Conservation (phyloP, 2,888 invertebrate genomes). For the Sceliomorpha sp. region DNA sequence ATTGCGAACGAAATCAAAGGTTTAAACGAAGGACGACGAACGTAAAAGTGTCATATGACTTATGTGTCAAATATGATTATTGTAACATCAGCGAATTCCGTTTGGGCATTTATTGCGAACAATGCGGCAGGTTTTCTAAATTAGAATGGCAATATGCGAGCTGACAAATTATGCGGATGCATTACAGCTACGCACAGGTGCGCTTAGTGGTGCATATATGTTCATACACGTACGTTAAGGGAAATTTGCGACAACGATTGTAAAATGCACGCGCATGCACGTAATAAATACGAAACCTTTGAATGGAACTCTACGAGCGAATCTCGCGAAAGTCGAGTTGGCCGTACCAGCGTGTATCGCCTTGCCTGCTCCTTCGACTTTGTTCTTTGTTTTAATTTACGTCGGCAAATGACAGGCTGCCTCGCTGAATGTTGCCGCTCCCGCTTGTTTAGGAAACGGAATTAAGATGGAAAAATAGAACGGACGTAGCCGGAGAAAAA, state of each 20-base stretch:
- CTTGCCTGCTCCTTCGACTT: no score
- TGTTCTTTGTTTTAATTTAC: no score
- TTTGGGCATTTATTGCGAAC: conserved; percentile 36
- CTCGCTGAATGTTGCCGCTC: no score
- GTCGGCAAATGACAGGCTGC: background rate
- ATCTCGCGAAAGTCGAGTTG: no score
- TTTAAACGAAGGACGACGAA: background rate
- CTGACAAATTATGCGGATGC: conserved; percentile 58
- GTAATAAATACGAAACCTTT: conserved; percentile 31
- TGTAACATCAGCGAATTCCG: conserved; percentile 46
- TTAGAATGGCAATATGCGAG: conserved; percentile 61
- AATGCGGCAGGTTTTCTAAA: conserved; percentile 50
- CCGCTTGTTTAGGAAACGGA: no score
- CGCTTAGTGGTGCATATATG: conserved; percentile 43
- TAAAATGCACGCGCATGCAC: conserved; percentile 23
- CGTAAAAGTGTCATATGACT: conserved; percentile 12
- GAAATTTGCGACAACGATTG: conserved; percentile 42
- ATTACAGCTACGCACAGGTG: conserved; percentile 52
- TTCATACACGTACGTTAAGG: conserved; percentile 38
- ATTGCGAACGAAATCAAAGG: conserved; percentile 16
- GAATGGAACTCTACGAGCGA: background rate
- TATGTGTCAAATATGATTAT: conserved; percentile 41
- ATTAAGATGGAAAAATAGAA: background rate
- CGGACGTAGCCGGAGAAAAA: no score
- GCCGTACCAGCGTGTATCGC: no score